Evolutionary conservation across 2,113 vertebrate species (phyloP).

Genomic region (Lynx canadensis): DNA sequence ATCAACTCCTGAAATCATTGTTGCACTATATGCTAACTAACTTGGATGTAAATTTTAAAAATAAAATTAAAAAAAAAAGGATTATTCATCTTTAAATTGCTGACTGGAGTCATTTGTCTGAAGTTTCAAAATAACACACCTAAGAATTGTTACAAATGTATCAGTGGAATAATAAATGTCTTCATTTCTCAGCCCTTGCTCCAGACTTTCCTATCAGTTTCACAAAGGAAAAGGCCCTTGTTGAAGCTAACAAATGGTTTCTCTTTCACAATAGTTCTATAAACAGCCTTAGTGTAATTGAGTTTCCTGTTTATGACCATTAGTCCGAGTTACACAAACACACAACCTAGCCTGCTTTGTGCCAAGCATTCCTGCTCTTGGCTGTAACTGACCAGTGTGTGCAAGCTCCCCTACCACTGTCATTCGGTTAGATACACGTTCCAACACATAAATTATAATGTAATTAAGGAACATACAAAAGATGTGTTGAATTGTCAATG

Average conservation of each 20-base stretch:
- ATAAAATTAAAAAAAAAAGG: background rate
- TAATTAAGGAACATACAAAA: background rate
- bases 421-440: background rate
- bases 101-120: background rate
- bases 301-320: conserved; percentile 60
- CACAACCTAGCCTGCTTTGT: background rate
- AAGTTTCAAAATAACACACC: conserved; percentile 19
- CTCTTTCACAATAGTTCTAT: conserved; percentile 51
- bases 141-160: conserved; percentile 13
- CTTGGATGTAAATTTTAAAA: no score
- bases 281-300: background rate
- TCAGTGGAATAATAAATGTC: background rate
- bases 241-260: conserved; percentile 20
- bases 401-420: background rate
- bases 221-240: conserved; percentile 29
- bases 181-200: background rate
- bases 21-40: no score
- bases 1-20: no score
- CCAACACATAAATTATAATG: background rate
- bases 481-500: background rate
- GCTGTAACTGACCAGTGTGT: background rate
- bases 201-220: conserved; percentile 5
- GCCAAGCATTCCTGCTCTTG: background rate
- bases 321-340: conserved; percentile 37
- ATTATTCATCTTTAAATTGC: background rate